Evolutionary conservation across 2,888 invertebrate species (phyloP), one percentile per base, ranked within the genome.

Genomic region (Aleiodes testaceus): DNA sequence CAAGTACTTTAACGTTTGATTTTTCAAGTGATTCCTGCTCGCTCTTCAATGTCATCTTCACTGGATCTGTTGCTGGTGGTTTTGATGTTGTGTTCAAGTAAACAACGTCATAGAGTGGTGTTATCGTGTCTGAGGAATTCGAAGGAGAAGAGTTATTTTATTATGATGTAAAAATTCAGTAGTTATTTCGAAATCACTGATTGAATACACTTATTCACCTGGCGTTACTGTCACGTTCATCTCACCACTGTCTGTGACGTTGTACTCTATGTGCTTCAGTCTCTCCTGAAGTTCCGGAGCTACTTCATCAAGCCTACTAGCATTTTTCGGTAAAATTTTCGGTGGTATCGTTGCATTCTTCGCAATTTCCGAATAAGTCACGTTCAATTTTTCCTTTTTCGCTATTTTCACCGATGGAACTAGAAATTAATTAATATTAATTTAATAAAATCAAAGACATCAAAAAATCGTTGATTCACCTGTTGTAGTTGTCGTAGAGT

Each of bases 1-100:
- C 66, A 45, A 69, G 69, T 16, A 69, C 50, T 16, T 42, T 49
- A 16, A 52, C n/a, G 20, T 70, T 50, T 71, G 69, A 26, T 61
- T 73, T 61, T 9, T 52, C 45, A 50, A 66, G 22, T 47, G 53
- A 1, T 42, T 61, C 47, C n/a, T 70, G 20, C 64, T 53, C 67
- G 30, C 53, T 50, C 12, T n/a, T 53, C 20, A 50, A 42, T 36
- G 49, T 18, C 3, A 36, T 69, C 18, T 42, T 18, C 5, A 22
- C 42, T 42, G 16, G 12, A 12, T 22, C 44, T 12, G 44, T n/a
- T 12, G 22, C 9, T 20, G 36, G n/a, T 11, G 50, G 18, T 9
- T 47, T 49, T 68, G 47, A 16, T 6, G 55, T 64, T 30, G 64
- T 26, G n/a, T 16, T 2, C 7, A 6, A 7, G 36, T 36, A 36